Conservation (phyloP, 2,888 invertebrate species). For the Yponomeuta sedellus region DNA sequence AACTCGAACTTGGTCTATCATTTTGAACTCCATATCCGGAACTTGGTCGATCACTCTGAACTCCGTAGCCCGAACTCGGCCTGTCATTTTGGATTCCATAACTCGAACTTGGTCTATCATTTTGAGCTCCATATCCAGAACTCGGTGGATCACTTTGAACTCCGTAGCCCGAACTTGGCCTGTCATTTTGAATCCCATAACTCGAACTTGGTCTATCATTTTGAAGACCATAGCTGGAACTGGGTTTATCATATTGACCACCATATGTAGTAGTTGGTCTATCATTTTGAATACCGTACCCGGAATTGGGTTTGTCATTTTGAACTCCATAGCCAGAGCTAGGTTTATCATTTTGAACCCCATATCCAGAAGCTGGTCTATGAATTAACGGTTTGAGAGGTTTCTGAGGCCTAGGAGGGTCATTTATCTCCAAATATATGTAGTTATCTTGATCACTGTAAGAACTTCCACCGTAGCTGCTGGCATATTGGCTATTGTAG, state of each 20-base stretch:
- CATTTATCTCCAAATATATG: conserved; percentile 55
- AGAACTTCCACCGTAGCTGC: conserved; percentile 42
- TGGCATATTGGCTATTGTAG: conserved; percentile 50
- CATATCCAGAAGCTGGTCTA: conserved; percentile 34
- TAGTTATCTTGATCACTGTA: conserved; percentile 45
- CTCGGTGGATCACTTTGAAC: not conserved
- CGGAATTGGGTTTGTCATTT: conserved; percentile 28
- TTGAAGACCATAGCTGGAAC: conserved; percentile 31
- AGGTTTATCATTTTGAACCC: conserved; percentile 30
- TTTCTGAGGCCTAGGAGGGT: conserved; percentile 54
- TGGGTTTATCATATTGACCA: conserved; percentile 33
- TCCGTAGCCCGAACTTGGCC: conserved; percentile 24
- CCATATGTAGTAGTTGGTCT: conserved; percentile 31
- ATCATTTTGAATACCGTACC: conserved; percentile 37
- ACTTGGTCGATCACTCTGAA: not conserved
- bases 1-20: not conserved
- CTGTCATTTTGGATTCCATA: not conserved
- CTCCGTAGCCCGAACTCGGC: not conserved
- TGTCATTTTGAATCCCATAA: conserved; percentile 18
- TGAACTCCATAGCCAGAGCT: conserved; percentile 34
- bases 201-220: conserved; percentile 24
- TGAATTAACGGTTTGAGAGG: conserved; percentile 32
- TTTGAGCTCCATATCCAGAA: not conserved
- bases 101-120: not conserved
- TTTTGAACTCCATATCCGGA: not conserved